A percentile compares a stretch with the other conserved stretches of the same genome.
Conservation (phyloP, 2,797 vertebrate species). For the Emys orbicularis region DNA sequence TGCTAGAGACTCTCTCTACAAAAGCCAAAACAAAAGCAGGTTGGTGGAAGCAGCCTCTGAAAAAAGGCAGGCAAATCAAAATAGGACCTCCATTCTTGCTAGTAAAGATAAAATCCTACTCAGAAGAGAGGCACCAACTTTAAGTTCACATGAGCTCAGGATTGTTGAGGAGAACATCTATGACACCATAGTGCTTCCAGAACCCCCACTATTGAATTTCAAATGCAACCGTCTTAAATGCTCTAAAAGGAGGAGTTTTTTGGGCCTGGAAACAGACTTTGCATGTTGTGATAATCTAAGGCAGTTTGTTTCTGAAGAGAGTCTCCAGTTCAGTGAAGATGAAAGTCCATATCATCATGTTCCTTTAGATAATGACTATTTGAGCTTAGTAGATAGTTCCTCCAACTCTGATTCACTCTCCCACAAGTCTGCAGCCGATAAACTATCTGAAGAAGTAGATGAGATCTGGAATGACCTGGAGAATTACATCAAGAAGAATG, state of each 20-base stretch:
- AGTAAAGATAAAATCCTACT: conserved; percentile 66
- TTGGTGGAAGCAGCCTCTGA: conserved; percentile 66
- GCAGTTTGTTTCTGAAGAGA: conserved; percentile 90
- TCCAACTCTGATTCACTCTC: conserved; percentile 84
- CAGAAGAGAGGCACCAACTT: conserved; percentile 73
- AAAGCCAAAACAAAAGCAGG: conserved; percentile 72
- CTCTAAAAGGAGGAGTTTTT: conserved; percentile 78
- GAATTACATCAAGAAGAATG: conserved; percentile 97
- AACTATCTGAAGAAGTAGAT: conserved; percentile 93
- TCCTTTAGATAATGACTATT: conserved; percentile 81
- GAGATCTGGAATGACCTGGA: conserved; percentile 99
- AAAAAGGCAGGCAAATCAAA: conserved; percentile 61
- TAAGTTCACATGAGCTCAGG: conserved; percentile 85
- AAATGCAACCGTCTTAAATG: conserved; percentile 65
- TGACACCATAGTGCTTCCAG: conserved; percentile 92
- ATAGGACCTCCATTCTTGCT: conserved; percentile 12
- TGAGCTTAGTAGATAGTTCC: conserved; percentile 81
- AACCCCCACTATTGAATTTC: conserved; percentile 75
- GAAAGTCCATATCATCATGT: conserved; percentile 77
- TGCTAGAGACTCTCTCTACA: conserved; percentile 74
- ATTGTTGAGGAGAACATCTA: conserved; percentile 93
- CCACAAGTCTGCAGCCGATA: conserved; percentile 85
- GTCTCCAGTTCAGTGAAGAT: conserved; percentile 87
- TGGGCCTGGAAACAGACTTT: conserved; percentile 86
- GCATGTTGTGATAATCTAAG: conserved; percentile 77